Evolutionary conservation across 1,140 invertebrate genomes (phyloP).

Genomic region (Drosophila pachea): DNA sequence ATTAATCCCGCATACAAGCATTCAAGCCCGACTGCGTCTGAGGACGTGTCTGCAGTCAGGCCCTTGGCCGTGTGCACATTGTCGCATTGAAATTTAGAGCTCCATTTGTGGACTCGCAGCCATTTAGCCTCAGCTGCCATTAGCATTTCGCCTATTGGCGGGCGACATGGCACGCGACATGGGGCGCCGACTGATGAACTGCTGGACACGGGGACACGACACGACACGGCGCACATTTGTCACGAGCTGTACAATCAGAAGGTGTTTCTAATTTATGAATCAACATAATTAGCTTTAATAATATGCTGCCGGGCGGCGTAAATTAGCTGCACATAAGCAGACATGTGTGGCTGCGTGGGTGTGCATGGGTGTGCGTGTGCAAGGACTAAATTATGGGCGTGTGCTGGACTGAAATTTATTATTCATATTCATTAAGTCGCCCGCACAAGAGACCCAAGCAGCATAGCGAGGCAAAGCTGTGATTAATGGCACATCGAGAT

Average conservation of each 20-base stretch:
- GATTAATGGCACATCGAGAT: conserved; percentile 14
- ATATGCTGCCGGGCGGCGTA: conserved; percentile 25
- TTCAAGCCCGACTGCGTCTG: no score
- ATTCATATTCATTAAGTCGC: conserved; percentile 38
- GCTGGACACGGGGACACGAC: neutral
- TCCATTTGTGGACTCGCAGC: neutral
- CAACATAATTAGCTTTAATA: conserved; percentile 72
- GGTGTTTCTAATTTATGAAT: conserved; percentile 75
- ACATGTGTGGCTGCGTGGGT: neutral
- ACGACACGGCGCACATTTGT: conserved; percentile 37
- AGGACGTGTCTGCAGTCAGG: no score
- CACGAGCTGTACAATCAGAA: conserved; percentile 65
- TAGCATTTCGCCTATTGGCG: conserved; percentile 16
- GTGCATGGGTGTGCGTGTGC: neutral
- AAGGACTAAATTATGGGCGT: conserved; percentile 3
- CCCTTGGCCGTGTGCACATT: neutral
- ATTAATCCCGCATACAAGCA: no score
- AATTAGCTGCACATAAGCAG: conserved; percentile 40
- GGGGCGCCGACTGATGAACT: neutral
- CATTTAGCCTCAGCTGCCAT: conserved; percentile 1
- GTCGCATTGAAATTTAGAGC: neutral
- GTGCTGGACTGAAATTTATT: conserved; percentile 32
- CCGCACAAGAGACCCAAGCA: neutral
- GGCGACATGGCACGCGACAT: conserved; percentile 38
- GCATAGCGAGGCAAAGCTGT: conserved; percentile 4